Base-by-base conservation (phyloP, 2,797 vertebrate genomes). In the Darevskia nairensis region DNA sequence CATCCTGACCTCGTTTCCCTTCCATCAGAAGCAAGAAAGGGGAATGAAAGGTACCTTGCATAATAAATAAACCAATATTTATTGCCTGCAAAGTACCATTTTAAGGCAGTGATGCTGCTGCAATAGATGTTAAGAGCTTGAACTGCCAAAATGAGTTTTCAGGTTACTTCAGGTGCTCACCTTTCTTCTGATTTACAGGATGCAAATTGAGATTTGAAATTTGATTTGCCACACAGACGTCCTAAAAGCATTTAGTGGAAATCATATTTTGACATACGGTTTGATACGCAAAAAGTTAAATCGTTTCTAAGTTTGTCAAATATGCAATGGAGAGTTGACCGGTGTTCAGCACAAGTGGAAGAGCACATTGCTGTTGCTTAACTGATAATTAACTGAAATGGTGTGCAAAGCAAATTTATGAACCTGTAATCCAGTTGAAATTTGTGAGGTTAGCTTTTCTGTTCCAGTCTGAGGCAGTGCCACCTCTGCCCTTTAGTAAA, bases 61-160 rank as follows among this genome's bases (percentile, higher is more conserved):
- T 94, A 95, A 94, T 86, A 95, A 91, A 94, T 91, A 94, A 94
- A 90, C 93, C 88, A 91, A 64, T 92, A 92, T 93, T 93, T 92
- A 90, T 86, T 94, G 89, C 17, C 78, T 88, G 35, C 85, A 78
- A 89, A 92, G 92, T 64, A 89, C 71, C 88, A 88, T 91, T 89
- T 93, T 89, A 15, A 29, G 86, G 66, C 90, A 10, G 44, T 72
- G 87, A 91, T 89, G 80, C 59, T 80, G 21, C 76, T 87, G 41
- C 86, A 86, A 64, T 82, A 76, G 83, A 88, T 93, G 88, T 86
- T 91, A 44, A 82, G 88, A 85, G 79, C 32, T 76, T 72, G 50
- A 85, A 85, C 72, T 76, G 23, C 88, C 41, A 44, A 55, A 85
- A 89, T 86, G 71, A 32, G 71, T 81, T 85, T 85, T 81, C 46